Base-by-base conservation (phyloP, 2,888 invertebrate genomes). In the Encarsia formosa region DNA sequence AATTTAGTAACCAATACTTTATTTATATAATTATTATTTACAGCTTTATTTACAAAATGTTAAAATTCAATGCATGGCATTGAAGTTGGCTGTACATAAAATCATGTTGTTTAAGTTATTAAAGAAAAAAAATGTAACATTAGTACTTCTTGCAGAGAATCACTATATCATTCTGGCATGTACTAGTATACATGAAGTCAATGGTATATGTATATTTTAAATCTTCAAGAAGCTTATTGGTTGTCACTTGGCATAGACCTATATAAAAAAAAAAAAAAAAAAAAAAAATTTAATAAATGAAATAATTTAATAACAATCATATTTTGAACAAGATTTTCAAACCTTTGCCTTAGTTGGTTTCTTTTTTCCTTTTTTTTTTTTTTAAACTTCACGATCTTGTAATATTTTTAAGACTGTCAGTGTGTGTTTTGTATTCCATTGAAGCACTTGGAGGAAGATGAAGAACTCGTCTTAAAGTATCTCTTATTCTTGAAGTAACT, bases 341-440 rank as follows among this genome's bases (percentile, higher is more conserved):
- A 47, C 50, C 45, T 52, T 46, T 13, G 15, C 24, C 18, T 34
- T 29, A 49, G 34, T 31, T 50, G 43, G n/a, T 53, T 35, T 32
- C n/a, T n/a, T n/a, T n/a, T n/a, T n/a, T n/a, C n/a, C n/a, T n/a
- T n/a, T n/a, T n/a, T n/a, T 5, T 31, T 47, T 58, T 52, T 5
- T 40, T 47, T 39, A 23, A 48, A 19, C 42, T 56, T 64, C 60
- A 65, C 32, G 61, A 53, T 56, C 64, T 60, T 54, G 64, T 58
- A 46, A 65, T 63, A 59, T 66, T 67, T 53, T 88, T 90, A 66
- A 91, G 80, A 76, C 89, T 88, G 74, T 86, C 85, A 76, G 81
- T 85, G 73, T 86, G 86, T 71, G 82, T 83, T 78, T 91, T 91
- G 81, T 99, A 99, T 79, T 98, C 98, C 82, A 99, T 87, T 67